phyloP scores from a whole-genome alignment of 2,113 vertebrate genomes.

The Gavia stellata region DNA sequence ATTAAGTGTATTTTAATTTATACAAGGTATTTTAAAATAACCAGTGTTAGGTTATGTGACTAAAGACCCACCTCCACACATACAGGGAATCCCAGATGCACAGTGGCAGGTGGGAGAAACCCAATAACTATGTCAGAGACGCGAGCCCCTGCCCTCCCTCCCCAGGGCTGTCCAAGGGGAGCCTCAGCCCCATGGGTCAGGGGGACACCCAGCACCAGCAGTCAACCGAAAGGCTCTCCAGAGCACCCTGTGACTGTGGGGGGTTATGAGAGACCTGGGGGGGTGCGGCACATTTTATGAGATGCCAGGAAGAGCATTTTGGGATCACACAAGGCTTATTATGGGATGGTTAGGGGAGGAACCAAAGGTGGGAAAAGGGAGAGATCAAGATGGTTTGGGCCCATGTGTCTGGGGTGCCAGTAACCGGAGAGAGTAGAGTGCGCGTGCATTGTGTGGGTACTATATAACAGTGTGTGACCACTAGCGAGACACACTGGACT shows the following conservation, averaged over 20 bases:
- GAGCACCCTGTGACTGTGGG: neutral
- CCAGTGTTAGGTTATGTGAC: neutral
- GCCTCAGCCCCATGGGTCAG: accelerated
- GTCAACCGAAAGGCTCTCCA: neutral
- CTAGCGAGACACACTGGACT: accelerated
- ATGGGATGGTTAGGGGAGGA: neutral
- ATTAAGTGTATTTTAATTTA: neutral
- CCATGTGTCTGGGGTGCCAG: neutral
- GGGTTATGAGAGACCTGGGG: neutral
- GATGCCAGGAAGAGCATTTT: neutral
- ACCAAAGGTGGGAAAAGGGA: neutral
- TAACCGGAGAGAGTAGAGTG: accelerated
- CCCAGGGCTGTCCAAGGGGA: neutral
- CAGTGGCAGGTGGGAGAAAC: neutral
- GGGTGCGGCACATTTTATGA: too few relatives aligned
- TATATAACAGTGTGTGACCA: too few relatives aligned
- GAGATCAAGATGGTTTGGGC: neutral
- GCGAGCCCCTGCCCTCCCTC: accelerated
- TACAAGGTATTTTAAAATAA: neutral
- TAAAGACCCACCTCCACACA: neutral
- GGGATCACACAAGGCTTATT: neutral
- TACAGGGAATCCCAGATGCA: neutral
- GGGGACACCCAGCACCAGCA: neutral
- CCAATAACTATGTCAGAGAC: neutral
- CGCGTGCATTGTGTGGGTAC: neutral